Percentiles rank a stretch among this genome's conserved stretches.
Conservation (phyloP, 2,113 vertebrate species). For the Andinoacara biseriatus region DNA sequence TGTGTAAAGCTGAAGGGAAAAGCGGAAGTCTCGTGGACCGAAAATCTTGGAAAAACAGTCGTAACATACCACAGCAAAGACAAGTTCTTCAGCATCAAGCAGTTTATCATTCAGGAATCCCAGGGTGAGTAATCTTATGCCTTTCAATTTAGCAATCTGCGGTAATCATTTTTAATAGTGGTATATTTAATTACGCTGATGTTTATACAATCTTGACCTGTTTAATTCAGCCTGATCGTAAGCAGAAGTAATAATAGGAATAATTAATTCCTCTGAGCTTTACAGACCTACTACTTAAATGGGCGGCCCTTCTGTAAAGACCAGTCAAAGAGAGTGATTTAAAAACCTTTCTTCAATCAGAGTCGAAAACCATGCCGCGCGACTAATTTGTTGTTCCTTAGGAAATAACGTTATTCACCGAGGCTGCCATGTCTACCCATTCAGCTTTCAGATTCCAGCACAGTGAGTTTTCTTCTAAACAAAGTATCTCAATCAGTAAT, state of each 20-base stretch:
- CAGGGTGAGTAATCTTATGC: slow-evolving; percentile 39
- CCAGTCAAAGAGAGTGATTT: no score
- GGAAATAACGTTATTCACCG: slow-evolving; percentile 32
- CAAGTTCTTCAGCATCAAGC: slow-evolving; percentile 69
- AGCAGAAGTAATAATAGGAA: no score
- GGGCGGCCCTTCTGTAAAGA: no score
- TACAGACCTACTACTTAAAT: not conserved
- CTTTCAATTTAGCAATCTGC: not conserved
- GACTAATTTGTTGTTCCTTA: slow-evolving; percentile 20
- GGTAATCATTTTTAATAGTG: not conserved
- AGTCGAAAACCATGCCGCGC: not conserved
- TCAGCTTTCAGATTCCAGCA: slow-evolving; percentile 72
- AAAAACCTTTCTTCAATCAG: no score
- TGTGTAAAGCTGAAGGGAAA: slow-evolving; percentile 73
- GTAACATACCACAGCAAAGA: slow-evolving; percentile 53
- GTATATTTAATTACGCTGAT: no score
- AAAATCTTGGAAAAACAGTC: not conserved
- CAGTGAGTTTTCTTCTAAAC: slow-evolving; percentile 51
- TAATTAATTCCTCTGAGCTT: no score
- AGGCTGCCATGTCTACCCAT: slow-evolving; percentile 66
- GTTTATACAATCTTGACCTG: no score
- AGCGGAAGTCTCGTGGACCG: slow-evolving; percentile 61
- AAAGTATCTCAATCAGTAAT: not conserved
- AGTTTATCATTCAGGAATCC: slow-evolving; percentile 40
- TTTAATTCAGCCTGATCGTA: no score